These are phyloP conservation scores for Leptobrachium leishanense DNA, from an alignment of 2,113 vertebrate genomes.

Conservation along the genomic window DNA sequence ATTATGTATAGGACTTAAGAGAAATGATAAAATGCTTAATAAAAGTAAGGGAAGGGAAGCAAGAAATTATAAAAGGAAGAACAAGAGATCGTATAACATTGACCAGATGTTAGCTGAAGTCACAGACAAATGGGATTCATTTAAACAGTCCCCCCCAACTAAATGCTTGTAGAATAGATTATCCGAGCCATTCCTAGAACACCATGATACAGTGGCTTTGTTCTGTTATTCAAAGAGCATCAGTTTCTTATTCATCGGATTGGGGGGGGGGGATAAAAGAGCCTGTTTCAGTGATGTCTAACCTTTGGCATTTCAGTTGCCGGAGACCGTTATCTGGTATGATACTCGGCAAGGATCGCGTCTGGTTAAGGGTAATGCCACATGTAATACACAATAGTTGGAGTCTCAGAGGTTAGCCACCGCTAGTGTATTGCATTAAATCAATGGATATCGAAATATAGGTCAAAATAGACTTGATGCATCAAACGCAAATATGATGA, in stretches of 20 bases:
- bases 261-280: no score
- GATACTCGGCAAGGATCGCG: no score
- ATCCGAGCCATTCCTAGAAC: not conserved
- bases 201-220: not conserved
- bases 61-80: not conserved
- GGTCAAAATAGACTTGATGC: no score
- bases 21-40: not conserved
- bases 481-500: no score
- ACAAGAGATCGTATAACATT: conserved; percentile 26
- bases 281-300: no score
- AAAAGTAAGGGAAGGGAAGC: not conserved
- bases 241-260: not conserved
- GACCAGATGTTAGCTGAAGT: conserved; percentile 6
- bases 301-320: no score
- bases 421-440: no score
- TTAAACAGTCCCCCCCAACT: conserved; percentile 7
- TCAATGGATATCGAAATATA: no score
- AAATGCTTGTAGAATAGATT: conserved; percentile 25
- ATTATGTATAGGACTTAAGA: conserved; percentile 44
- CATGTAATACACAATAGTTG: no score
- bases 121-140: conserved; percentile 23
- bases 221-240: not conserved
- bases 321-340: no score
- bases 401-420: no score
- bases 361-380: no score